Evolutionary conservation across 2,888 invertebrate genomes (phyloP), one percentile per base, ranked within the genome.

Genomic region (Macroteleia sp.): DNA sequence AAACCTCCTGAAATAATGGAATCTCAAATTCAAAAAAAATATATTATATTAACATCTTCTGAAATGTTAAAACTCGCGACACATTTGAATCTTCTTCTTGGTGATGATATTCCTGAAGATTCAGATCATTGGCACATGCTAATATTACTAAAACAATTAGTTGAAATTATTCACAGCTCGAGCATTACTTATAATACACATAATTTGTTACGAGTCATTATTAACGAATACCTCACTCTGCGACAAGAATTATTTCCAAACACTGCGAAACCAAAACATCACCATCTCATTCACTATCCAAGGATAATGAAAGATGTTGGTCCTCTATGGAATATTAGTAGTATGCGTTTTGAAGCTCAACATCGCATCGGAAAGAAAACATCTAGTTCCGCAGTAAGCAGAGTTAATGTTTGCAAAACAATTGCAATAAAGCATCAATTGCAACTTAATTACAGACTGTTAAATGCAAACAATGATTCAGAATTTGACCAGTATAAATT

Each of bases 11-110:
- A 79, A 62, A 70, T 81, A 10, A 22, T 30, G 10, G 39, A 59
- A 6, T 19, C 16, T 2, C 57, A 59, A 41, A 41, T 17, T 19
- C 12, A 12, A 41, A 41, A 14, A 57, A 20, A 19, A 42, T 17
- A 32, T 8, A 44, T 39, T n/a, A 39, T 54, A 30, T 42, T 64
- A n/a, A 46, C 79, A 28, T 25, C 25, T 5, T 28, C 73, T 5
- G 6, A 25, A 25, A 25, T 25, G 25, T n/a, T n/a, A n/a, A n/a
- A n/a, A 22, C 46, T 80, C 9, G 28, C 64, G 0, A 41, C 6
- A 0, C 56, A 80, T 34, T 32, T 80, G 8, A 74, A 30, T 36
- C 8, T 77, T 0, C 66, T 77, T 1, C 64, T 80, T 14, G 79
- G 79, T n/a, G 39, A 48, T 41, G 12, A 28, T 0, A 25, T 79